Conservation (phyloP, 2,888 invertebrate species). For the Drepanosiphum platanoidis region DNA sequence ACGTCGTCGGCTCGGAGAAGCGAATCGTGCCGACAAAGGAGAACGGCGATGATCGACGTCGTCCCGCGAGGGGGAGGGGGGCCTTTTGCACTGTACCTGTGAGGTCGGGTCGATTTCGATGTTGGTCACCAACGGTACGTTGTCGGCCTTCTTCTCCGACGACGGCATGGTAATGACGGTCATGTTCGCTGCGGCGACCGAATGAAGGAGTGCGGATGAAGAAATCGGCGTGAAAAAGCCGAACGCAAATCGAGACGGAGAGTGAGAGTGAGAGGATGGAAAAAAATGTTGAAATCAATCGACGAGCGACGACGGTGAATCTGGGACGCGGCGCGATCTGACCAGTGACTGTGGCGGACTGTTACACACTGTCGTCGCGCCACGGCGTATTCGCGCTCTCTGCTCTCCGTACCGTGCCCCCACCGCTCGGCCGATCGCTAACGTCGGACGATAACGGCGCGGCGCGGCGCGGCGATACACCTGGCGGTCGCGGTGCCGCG, state of each 20-base stretch:
- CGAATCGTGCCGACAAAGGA: too few species aligned
- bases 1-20: not conserved
- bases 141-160: slow-evolving; percentile 77
- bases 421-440: not conserved
- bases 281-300: not conserved
- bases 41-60: not conserved
- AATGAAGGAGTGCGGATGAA: not conserved
- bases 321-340: not conserved
- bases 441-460: not conserved
- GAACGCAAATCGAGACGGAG: too few species aligned
- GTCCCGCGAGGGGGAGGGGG: not conserved
- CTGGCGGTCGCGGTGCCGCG: not conserved
- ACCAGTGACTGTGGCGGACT: not conserved
- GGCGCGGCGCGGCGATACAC: not conserved
- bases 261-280: not conserved
- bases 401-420: not conserved
- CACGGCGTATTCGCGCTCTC: not conserved
- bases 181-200: slow-evolving; percentile 73
- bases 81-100: slow-evolving; percentile 63
- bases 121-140: slow-evolving; percentile 74
- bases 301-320: not conserved
- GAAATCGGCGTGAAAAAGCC: not conserved
- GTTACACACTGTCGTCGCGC: not conserved
- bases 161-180: slow-evolving; percentile 82
- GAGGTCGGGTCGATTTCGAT: slow-evolving; percentile 67